Evolutionary conservation across 2,888 invertebrate genomes (phyloP).

Genomic region (Eupithecia subfuscata): DNA sequence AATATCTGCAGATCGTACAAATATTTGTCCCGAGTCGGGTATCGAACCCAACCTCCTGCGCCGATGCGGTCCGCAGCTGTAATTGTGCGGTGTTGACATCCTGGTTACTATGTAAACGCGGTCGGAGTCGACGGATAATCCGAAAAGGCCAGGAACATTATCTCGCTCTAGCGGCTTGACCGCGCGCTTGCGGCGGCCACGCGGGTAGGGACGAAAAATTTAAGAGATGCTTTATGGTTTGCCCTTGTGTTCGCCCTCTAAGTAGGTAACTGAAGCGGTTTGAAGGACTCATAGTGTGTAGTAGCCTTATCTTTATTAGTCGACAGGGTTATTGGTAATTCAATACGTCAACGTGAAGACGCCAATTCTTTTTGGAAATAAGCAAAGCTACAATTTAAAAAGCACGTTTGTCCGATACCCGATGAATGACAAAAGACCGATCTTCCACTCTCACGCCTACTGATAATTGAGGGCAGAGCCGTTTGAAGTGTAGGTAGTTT

Average conservation of each 20-base stretch:
- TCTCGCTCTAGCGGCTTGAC: slow-evolving; percentile 40
- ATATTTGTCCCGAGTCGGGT: no score
- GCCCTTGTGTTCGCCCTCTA: neutral
- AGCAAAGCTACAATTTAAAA: no score
- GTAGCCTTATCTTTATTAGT: no score
- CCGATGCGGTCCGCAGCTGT: neutral
- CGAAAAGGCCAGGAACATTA: slow-evolving; percentile 52
- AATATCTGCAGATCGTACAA: no score
- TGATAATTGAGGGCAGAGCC: no score
- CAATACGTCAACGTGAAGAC: no score
- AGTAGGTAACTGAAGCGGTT: neutral
- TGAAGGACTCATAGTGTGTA: neutral
- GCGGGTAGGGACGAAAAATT: slow-evolving; percentile 19
- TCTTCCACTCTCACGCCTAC: no score
- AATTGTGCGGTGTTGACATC: neutral
- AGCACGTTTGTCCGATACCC: no score
- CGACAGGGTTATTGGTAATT: no score
- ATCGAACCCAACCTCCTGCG: neutral
- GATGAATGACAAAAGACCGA: no score
- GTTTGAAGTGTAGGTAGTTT: no score
- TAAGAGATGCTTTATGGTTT: slow-evolving; percentile 12
- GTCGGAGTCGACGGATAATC: slow-evolving; percentile 55
- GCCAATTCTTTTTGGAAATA: no score
- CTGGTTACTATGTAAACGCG: slow-evolving; percentile 6
- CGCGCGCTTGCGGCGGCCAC: slow-evolving; percentile 34